A percentile compares a stretch with the other conserved stretches of the same genome.
Evolutionary conservation across 2,888 invertebrate species (phyloP).

Genomic region (Apantesis nais): DNA sequence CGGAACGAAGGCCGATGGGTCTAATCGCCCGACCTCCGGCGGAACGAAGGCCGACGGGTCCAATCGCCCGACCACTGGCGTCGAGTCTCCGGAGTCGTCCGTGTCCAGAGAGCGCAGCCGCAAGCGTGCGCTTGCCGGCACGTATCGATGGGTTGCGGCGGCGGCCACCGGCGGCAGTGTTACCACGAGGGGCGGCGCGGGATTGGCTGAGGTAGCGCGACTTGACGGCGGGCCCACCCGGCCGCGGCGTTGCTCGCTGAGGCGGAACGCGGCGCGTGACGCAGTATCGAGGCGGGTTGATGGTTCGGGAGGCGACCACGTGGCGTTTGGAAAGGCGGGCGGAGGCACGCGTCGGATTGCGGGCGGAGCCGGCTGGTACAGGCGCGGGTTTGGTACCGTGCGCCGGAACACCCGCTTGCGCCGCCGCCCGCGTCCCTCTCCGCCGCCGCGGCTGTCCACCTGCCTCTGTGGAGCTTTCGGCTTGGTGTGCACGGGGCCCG

Average conservation of each 20-base stretch:
- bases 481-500: conserved; percentile 43
- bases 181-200: conserved; percentile 45
- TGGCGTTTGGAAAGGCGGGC: conserved; percentile 46
- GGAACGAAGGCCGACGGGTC: conserved; percentile 23
- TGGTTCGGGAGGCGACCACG: conserved; percentile 55
- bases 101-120: conserved; percentile 40
- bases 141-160: conserved; percentile 33
- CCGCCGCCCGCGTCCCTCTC: conserved; percentile 41
- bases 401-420: conserved; percentile 54
- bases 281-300: conserved; percentile 50
- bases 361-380: conserved; percentile 67
- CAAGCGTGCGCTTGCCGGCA: conserved; percentile 44
- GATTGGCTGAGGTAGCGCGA: conserved; percentile 28
- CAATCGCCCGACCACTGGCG: conserved; percentile 34
- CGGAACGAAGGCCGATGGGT: no score
- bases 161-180: conserved; percentile 41
- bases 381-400: conserved; percentile 68
- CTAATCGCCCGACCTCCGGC: no score
- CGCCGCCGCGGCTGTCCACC: conserved; percentile 23
- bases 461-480: conserved; percentile 19
- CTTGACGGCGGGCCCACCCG: conserved; percentile 42
- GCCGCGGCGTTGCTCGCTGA: conserved; percentile 44
- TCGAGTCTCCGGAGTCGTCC: conserved; percentile 41
- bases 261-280: conserved; percentile 50
- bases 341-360: conserved; percentile 46